These are phyloP conservation scores for Lagorchestes hirsutus DNA, from an alignment of 2,797 vertebrate genomes.

Conservation along the genomic window DNA sequence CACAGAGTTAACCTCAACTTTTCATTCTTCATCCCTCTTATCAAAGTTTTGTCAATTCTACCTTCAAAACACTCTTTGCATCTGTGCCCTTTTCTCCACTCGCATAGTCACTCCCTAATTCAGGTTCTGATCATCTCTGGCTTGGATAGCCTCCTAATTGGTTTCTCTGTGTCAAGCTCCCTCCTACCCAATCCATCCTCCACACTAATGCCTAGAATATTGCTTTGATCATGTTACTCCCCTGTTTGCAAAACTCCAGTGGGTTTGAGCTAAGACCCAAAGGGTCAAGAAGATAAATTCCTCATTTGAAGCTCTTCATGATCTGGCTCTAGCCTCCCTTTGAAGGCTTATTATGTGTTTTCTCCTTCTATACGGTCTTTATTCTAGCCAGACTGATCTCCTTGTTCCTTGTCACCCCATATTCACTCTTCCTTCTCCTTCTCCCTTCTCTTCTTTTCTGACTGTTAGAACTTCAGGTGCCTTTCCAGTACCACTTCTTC, in stretches of 20 bases:
- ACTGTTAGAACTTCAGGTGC: background rate
- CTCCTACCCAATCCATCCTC: background rate
- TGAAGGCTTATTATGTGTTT: background rate
- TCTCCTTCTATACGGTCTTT: background rate
- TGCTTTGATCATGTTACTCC: background rate
- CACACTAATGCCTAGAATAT: background rate
- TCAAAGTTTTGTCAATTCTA: background rate
- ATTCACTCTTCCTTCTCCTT: background rate
- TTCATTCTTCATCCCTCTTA: background rate
- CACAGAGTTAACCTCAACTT: background rate
- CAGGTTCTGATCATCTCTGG: background rate
- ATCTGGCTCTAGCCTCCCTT: background rate
- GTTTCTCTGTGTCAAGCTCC: background rate
- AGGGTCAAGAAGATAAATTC: background rate
- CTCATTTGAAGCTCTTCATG: background rate
- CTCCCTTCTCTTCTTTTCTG: background rate
- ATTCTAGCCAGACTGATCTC: background rate
- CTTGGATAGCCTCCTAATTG: background rate
- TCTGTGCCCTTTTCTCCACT: background rate
- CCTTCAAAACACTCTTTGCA: background rate
- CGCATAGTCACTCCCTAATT: background rate
- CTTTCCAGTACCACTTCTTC: background rate
- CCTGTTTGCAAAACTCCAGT: background rate
- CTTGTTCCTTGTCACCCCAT: background rate
- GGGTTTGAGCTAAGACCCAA: background rate